phyloP scores from a whole-genome alignment of 2,797 vertebrate species.

The Ciconia nigra region DNA sequence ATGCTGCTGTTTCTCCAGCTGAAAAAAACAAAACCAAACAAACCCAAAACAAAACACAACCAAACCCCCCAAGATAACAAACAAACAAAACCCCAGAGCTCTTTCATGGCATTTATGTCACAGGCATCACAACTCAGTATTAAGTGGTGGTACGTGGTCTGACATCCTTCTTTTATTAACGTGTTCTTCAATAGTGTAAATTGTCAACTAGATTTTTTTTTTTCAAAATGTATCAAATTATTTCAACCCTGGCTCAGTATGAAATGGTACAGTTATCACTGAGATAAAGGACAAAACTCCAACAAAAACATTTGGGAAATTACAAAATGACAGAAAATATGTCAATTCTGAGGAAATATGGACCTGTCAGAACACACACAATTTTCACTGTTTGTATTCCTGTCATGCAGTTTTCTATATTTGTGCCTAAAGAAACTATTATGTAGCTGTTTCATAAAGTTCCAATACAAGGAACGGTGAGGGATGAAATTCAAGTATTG shows the following conservation, averaged over 20 bases:
- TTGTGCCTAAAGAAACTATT: neutral
- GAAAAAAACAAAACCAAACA: neutral
- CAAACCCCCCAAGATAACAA: rapidly evolving
- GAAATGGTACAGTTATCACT: neutral
- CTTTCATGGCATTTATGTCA: neutral
- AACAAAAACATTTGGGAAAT: neutral
- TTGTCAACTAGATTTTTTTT: neutral
- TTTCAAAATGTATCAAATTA: neutral
- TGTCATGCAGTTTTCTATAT: neutral
- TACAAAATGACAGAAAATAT: slow-evolving; percentile 3
- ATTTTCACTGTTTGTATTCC: neutral
- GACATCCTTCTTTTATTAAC: neutral
- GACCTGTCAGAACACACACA: neutral
- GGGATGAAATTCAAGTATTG: neutral
- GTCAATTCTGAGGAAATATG: neutral
- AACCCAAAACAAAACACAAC: neutral
- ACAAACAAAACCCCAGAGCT: neutral
- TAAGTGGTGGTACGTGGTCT: neutral
- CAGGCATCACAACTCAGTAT: neutral
- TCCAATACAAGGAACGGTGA: neutral
- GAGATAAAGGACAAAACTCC: neutral
- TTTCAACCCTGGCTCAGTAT: neutral
- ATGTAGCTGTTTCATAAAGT: neutral
- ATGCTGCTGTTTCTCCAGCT: neutral
- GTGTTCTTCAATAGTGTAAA: neutral